phyloP scores from a whole-genome alignment of 2,113 vertebrate genomes.

The Pterocles gutturalis region DNA sequence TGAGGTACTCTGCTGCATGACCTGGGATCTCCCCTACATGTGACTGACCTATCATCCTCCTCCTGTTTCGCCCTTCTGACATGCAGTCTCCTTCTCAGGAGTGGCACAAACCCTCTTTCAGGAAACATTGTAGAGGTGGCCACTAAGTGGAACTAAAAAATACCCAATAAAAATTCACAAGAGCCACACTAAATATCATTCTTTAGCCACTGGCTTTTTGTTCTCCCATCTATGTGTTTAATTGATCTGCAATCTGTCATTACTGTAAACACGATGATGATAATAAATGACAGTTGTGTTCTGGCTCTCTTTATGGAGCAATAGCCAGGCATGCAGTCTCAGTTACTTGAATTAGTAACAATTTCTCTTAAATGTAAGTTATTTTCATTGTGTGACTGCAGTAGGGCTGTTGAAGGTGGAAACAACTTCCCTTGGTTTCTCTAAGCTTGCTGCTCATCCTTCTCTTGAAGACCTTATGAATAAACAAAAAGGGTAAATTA shows the following conservation, averaged over 20 bases:
- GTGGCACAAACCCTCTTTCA: background rate
- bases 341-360: background rate
- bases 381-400: background rate
- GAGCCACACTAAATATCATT: background rate
- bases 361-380: background rate
- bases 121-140: background rate
- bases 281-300: background rate
- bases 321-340: background rate
- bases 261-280: background rate
- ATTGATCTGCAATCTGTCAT: background rate
- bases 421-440: background rate
- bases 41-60: background rate
- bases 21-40: background rate
- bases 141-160: background rate
- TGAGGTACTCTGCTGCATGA: background rate
- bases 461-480: background rate
- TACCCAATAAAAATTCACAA: background rate
- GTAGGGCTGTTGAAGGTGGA: background rate
- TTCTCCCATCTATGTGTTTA: background rate
- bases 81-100: rapidly evolving
- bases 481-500: background rate
- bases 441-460: background rate
- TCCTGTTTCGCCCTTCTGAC: background rate
- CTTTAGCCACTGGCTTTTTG: background rate
- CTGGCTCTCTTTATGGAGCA: background rate